These are phyloP conservation scores for Cranoglanis bouderius DNA, from an alignment of 2,113 vertebrate genomes.

Conservation along the genomic window DNA sequence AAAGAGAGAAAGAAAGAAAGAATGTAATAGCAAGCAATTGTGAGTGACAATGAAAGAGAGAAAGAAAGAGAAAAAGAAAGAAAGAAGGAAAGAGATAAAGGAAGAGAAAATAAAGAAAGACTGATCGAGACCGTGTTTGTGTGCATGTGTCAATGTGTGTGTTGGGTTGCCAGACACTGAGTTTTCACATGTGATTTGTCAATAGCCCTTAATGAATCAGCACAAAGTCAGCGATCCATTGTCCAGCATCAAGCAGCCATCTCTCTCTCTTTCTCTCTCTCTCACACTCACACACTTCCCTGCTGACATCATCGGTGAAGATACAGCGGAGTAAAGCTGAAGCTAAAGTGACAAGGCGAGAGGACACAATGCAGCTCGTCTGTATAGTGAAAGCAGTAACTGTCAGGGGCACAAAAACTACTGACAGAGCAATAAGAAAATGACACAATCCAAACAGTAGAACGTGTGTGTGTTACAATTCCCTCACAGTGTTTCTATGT, in stretches of 20 bases:
- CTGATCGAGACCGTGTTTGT: no score
- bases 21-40: no score
- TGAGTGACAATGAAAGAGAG: not conserved
- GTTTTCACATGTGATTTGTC: conserved; percentile 11
- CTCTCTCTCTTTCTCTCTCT: not conserved
- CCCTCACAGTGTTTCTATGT: not conserved
- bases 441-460: not conserved
- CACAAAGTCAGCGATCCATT: not conserved
- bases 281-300: not conserved
- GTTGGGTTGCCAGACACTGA: not conserved
- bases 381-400: not conserved
- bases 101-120: no score
- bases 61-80: no score
- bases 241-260: not conserved
- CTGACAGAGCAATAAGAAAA: not conserved
- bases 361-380: not conserved
- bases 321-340: not conserved
- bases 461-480: not conserved
- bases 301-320: not conserved
- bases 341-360: not conserved
- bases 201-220: conserved; percentile 3
- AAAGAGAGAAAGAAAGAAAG: not conserved
- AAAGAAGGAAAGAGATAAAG: not conserved
- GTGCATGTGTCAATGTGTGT: no score
- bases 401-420: not conserved